Base-by-base conservation (phyloP, 2,797 vertebrate genomes). In the Amniataba percoides region DNA sequence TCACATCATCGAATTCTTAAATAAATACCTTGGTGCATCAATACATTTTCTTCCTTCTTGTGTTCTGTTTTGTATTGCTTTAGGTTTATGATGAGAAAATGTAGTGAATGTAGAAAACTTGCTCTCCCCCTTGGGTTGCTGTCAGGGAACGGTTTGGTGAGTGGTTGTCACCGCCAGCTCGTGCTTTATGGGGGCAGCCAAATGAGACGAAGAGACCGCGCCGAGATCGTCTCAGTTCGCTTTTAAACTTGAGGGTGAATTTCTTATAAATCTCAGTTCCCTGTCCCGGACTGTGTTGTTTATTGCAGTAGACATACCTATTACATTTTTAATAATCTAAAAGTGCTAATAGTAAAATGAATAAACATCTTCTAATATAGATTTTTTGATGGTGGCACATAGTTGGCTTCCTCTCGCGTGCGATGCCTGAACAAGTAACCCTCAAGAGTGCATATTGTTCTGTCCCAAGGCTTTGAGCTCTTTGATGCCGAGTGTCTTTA, bases 401-500 rank as follows among this genome's bases (percentile, higher is more conserved):
- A 27, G 34, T 59, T 36, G 13, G 13, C 45, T 45, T 52, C 45
- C 13, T 52, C 23, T 79, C 10, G 11, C 64, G 58, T 77, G 43
- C 36, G 18, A 55, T 63, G 31, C 60, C 46, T 71, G 45, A 84
- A 77, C 56, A 25, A 59, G 67, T 53, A 68, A 55, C 64, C 49
- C 73, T 72, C 42, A 15, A 6, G 79, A 76, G 82, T 58, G 25
- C 12, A 21, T 57, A 23, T 42, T 48, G 45, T 62, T 86, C 43
- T 63, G 43, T 80, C 55, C 11, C 56, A 21, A 14, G 71, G 57
- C 70, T 56, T 71, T 75, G 45, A 74, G 73, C 57, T 63, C 57
- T 82, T 76, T 82, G 76, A 85, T 79, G 69, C 40, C 0, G 13
- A 11, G 19, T 61, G 39, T 69, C 45, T 69, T 25, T 3, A 58